Evolutionary conservation across 2,888 invertebrate species (phyloP).

Genomic region (Drosophila eohydei): DNA sequence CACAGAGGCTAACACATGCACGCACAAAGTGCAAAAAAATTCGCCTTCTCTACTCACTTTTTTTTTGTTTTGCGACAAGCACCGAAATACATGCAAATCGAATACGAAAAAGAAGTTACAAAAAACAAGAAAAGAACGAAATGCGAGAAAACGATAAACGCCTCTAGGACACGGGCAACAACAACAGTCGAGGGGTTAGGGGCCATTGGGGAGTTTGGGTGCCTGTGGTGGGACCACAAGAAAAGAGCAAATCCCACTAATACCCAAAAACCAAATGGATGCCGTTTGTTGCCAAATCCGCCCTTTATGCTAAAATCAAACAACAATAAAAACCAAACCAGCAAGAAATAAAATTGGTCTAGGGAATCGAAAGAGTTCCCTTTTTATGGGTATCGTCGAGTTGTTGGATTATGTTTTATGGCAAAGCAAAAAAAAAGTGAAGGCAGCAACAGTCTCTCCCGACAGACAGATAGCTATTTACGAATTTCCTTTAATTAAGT

Average conservation of each 20-base stretch:
- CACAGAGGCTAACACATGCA: slow-evolving; percentile 18
- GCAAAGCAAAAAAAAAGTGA: not conserved
- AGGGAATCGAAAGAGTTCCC: slow-evolving; percentile 31
- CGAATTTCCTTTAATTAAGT: slow-evolving; percentile 54
- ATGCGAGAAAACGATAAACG: slow-evolving; percentile 71
- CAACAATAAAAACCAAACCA: slow-evolving; percentile 71
- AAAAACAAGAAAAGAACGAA: slow-evolving; percentile 26
- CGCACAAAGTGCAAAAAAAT: slow-evolving; percentile 54
- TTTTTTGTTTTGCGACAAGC: slow-evolving; percentile 45
- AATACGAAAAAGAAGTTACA: slow-evolving; percentile 35
- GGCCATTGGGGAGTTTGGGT: not conserved
- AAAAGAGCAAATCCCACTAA: slow-evolving; percentile 66
- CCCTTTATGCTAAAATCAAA: slow-evolving; percentile 75
- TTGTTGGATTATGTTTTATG: slow-evolving; percentile 70
- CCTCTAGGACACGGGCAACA: slow-evolving; percentile 45
- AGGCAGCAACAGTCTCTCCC: not conserved
- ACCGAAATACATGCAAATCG: slow-evolving; percentile 72
- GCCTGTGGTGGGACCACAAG: slow-evolving; percentile 17
- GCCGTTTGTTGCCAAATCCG: slow-evolving; percentile 75
- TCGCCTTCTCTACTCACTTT: slow-evolving; percentile 27
- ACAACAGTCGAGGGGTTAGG: slow-evolving; percentile 17
- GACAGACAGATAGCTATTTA: slow-evolving; percentile 15
- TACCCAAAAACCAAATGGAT: slow-evolving; percentile 70
- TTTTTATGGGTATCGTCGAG: slow-evolving; percentile 65
- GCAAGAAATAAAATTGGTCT: slow-evolving; percentile 59